Evolutionary conservation across 2,797 vertebrate species (phyloP).

Genomic region (Garrulus glandarius): DNA sequence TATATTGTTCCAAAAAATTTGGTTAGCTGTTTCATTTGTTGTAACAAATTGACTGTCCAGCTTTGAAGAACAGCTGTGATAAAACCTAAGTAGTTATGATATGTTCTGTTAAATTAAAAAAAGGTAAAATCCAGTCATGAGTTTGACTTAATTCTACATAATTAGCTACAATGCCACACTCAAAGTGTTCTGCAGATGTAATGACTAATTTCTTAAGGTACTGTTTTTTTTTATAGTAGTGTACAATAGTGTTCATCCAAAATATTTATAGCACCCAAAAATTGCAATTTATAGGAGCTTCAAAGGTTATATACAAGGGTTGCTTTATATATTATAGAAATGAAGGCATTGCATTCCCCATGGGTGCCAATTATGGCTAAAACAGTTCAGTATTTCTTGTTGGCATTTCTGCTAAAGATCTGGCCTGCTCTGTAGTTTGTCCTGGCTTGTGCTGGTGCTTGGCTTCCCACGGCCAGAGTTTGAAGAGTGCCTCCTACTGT

Average conservation of each 20-base stretch:
- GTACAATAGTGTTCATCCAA: not conserved
- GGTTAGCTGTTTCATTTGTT: not conserved
- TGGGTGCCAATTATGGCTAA: not conserved
- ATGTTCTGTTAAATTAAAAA: not conserved
- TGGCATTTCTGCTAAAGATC: not conserved
- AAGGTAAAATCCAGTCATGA: not conserved
- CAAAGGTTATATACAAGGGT: not conserved
- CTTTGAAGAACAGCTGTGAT: not conserved
- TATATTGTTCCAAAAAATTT: not conserved
- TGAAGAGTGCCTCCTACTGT: slow-evolving; percentile 46
- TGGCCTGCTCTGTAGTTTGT: not conserved
- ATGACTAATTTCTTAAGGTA: not conserved
- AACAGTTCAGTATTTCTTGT: not conserved
- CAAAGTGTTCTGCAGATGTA: not conserved
- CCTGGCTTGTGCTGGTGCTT: not conserved
- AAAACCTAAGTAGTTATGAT: not conserved
- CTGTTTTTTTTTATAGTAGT: not conserved
- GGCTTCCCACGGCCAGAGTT: not conserved
- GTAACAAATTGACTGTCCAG: not conserved
- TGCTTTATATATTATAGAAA: not conserved
- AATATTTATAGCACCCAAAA: not conserved
- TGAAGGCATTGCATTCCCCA: not conserved
- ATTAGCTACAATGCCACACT: not conserved
- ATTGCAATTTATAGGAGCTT: not conserved
- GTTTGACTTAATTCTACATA: not conserved